Evolutionary conservation across 2,113 vertebrate species (phyloP).

Genomic region (Nyctereutes procyonoides): DNA sequence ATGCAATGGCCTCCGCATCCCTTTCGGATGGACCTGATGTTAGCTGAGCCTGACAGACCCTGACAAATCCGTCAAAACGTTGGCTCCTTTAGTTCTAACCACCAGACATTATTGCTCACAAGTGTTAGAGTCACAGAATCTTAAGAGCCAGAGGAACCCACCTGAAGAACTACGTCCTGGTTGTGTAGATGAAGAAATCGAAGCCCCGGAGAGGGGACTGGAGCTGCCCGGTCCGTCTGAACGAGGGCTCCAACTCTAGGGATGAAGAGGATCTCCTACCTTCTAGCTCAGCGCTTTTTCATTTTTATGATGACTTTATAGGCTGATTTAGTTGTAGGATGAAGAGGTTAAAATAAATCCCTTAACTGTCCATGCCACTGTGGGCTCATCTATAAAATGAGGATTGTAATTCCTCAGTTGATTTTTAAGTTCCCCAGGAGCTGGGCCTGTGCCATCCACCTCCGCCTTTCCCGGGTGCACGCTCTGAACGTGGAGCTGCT

Average conservation of each 20-base stretch:
- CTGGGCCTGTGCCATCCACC: not conserved
- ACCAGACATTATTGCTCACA: not conserved
- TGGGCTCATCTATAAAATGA: slow-evolving; percentile 58
- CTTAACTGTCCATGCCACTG: not conserved
- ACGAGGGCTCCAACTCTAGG: not conserved
- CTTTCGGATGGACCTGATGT: not conserved
- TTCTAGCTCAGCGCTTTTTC: not conserved
- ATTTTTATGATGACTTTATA: slow-evolving; percentile 7
- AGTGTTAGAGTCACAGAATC: not conserved
- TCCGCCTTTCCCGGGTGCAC: not conserved
- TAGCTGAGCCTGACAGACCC: not conserved
- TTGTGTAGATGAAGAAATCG: not conserved
- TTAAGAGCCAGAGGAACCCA: not conserved
- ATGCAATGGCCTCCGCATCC: rapidly evolving
- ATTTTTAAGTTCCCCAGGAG: slow-evolving; percentile 33
- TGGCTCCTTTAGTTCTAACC: not conserved
- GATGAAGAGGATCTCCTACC: not conserved
- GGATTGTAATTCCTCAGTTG: not conserved
- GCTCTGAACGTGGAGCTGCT: not conserved
- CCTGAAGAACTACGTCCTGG: not conserved
- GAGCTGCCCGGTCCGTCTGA: not conserved
- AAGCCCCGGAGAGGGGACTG: not conserved
- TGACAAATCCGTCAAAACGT: not conserved
- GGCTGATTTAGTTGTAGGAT: slow-evolving; percentile 30
- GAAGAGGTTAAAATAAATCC: slow-evolving; percentile 42